phyloP scores from a whole-genome alignment of 2,888 invertebrate species.

The Drosophila affinis region DNA sequence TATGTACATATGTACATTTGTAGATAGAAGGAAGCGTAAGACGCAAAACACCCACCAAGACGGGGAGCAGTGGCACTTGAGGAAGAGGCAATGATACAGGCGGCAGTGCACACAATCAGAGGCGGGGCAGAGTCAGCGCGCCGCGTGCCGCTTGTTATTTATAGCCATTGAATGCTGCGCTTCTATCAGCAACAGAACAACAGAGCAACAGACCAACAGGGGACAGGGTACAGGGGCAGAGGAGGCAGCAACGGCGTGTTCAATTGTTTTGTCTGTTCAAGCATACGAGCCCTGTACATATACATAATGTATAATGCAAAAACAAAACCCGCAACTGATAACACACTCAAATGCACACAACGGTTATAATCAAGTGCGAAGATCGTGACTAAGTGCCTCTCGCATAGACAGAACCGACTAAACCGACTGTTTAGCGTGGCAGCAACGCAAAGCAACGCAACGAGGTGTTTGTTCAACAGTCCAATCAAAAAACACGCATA shows the following conservation, averaged over 20 bases:
- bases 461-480: slow-evolving; percentile 5
- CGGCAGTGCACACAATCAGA: slow-evolving; percentile 39
- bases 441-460: neutral
- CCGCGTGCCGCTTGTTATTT: slow-evolving; percentile 78
- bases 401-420: slow-evolving; percentile 31
- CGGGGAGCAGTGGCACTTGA: slow-evolving; percentile 16
- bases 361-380: slow-evolving; percentile 52
- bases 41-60: slow-evolving; percentile 66
- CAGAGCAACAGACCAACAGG: slow-evolving; percentile 21
- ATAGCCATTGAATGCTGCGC: slow-evolving; percentile 54
- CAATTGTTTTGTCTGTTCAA: slow-evolving; percentile 46
- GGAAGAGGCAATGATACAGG: slow-evolving; percentile 19
- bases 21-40: slow-evolving; percentile 34
- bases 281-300: neutral
- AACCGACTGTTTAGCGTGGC: slow-evolving; percentile 11
- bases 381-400: slow-evolving; percentile 37
- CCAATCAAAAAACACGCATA: neutral
- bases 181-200: slow-evolving; percentile 31
- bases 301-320: slow-evolving; percentile 40
- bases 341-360: slow-evolving; percentile 44
- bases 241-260: slow-evolving; percentile 31
- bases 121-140: slow-evolving; percentile 38
- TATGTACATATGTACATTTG: slow-evolving; percentile 1
- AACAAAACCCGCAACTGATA: slow-evolving; percentile 52
- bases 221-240: slow-evolving; percentile 10